phyloP scores from a whole-genome alignment of 1,140 invertebrate species.

The Bombus superbus region DNA sequence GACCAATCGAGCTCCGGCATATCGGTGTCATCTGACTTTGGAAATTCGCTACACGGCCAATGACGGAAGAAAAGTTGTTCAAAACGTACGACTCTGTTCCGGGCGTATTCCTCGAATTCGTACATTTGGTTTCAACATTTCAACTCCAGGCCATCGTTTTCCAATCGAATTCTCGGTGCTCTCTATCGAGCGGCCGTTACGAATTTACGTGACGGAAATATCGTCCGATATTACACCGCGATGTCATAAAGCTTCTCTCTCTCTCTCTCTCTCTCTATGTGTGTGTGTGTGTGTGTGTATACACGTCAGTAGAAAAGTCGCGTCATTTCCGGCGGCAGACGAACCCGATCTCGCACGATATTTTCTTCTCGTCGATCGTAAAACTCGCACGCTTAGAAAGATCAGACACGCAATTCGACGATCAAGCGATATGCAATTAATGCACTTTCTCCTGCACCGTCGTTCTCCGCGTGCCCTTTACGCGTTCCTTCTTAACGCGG shows the following conservation, averaged over 20 bases:
- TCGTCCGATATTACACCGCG: slow-evolving; percentile 41
- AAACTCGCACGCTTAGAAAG: background rate
- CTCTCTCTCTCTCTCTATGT: background rate
- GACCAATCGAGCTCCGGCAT: no score
- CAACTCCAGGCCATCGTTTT: slow-evolving; percentile 19
- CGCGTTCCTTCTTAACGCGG: no score
- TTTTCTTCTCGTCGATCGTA: slow-evolving; percentile 29
- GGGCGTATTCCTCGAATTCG: slow-evolving; percentile 8
- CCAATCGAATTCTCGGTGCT: slow-evolving; percentile 44
- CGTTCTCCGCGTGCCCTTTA: background rate
- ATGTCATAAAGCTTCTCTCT: slow-evolving; percentile 29
- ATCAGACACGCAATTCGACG: background rate
- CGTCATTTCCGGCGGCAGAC: slow-evolving; percentile 11
- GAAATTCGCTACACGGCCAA: background rate
- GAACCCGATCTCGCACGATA: slow-evolving; percentile 14
- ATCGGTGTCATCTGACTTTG: background rate
- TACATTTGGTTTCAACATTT: slow-evolving; percentile 16
- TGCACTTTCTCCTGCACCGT: background rate
- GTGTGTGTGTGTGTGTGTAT: background rate
- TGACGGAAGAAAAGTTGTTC: background rate
- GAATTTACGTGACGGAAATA: slow-evolving; percentile 58
- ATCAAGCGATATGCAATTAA: slow-evolving; percentile 16
- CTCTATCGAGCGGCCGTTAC: slow-evolving; percentile 36
- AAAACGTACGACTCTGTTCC: background rate
- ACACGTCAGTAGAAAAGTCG: slow-evolving; percentile 15